phyloP scores from a whole-genome alignment of 2,888 invertebrate species.

The Hermaeophaga mercurialis region DNA sequence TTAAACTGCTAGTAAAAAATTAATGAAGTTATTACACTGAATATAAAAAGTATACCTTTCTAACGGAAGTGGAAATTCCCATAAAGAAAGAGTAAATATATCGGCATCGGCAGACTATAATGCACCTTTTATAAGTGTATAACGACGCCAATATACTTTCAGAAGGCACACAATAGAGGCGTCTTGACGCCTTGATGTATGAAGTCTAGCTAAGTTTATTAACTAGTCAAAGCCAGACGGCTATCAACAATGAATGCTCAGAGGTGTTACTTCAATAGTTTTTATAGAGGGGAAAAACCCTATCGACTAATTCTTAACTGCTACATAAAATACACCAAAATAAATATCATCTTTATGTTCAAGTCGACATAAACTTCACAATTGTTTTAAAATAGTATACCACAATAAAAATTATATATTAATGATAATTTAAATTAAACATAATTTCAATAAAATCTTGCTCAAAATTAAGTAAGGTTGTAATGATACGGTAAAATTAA shows the following conservation, averaged over 20 bases:
- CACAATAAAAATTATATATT: no score
- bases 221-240: constrained; percentile 41
- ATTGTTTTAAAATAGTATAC: no score
- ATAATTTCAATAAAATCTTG: no score
- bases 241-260: constrained; percentile 39
- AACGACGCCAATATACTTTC: constrained; percentile 38
- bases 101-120: constrained; percentile 34
- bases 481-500: no score
- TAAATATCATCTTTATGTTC: no score
- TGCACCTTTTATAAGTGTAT: constrained; percentile 39
- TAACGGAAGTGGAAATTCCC: constrained; percentile 8
- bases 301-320: no score
- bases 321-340: no score
- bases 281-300: neutral
- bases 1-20: neutral
- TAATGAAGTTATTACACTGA: neutral
- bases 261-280: constrained; percentile 1
- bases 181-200: constrained; percentile 41
- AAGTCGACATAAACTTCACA: no score
- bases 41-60: constrained; percentile 4
- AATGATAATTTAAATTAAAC: no score
- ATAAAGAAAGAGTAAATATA: constrained; percentile 22
- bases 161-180: constrained; percentile 40
- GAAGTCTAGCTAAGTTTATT: constrained; percentile 43
- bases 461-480: no score